phyloP scores from a whole-genome alignment of 2,797 vertebrate species.

The Stomatorhinus walkeri region DNA sequence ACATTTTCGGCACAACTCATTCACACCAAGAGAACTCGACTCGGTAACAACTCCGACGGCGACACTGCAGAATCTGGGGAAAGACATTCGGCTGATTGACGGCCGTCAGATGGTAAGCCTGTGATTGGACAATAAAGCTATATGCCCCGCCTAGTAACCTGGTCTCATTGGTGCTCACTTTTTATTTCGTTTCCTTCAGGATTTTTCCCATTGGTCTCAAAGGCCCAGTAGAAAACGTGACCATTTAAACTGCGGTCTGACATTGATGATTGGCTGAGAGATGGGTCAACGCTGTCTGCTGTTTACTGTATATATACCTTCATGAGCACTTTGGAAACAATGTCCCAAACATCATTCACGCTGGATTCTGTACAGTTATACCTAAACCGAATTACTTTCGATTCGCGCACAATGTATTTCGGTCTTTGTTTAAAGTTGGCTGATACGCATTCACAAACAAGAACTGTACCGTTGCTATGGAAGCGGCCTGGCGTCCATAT shows the following conservation, averaged over 20 bases:
- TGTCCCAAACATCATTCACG: neutral
- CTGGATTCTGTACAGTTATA: neutral
- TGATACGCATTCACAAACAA: neutral
- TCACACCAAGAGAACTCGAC: neutral
- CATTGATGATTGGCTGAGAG: neutral
- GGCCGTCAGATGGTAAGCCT: slow-evolving; percentile 38
- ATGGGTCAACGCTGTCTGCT: neutral
- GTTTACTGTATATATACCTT: neutral
- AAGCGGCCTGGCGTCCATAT: slow-evolving; percentile 12
- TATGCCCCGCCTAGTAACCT: slow-evolving; percentile 43
- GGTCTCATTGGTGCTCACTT: slow-evolving; percentile 30
- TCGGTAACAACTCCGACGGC: slow-evolving; percentile 16
- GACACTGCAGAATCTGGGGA: slow-evolving; percentile 35
- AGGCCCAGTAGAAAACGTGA: slow-evolving; percentile 36
- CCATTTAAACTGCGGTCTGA: slow-evolving; percentile 19
- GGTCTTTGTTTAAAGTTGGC: neutral
- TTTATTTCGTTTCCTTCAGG: neutral
- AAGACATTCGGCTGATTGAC: slow-evolving; percentile 41
- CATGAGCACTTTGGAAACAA: neutral
- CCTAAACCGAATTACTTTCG: neutral
- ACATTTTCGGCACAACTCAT: slow-evolving; percentile 28
- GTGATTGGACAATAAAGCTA: slow-evolving; percentile 33
- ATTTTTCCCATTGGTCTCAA: slow-evolving; percentile 20
- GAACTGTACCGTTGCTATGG: slow-evolving; percentile 4
- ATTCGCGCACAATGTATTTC: neutral